Evolutionary conservation across 1,140 invertebrate genomes (phyloP).

Genomic region (Gerris buenoi): DNA sequence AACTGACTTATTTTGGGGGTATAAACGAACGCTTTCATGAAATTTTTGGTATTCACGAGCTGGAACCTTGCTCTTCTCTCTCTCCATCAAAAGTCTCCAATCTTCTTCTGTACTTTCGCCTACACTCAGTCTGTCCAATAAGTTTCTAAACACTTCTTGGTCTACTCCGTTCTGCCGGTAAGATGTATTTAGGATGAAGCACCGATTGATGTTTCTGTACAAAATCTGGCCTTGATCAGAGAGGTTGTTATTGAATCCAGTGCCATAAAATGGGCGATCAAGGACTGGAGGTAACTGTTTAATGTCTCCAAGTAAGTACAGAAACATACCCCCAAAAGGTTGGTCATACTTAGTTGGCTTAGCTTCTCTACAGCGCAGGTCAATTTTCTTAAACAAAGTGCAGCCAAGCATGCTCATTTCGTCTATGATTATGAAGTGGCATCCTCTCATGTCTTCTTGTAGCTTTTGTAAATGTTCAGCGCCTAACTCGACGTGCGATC

Average conservation of each 20-base stretch:
- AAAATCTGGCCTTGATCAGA: neutral
- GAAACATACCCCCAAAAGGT: constrained; percentile 1
- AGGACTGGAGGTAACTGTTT: constrained; percentile 4
- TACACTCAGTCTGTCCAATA: neutral
- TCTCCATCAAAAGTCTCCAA: neutral
- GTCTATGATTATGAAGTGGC: too few species aligned
- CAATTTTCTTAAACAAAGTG: too few species aligned
- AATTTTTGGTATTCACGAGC: neutral
- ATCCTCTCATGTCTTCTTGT: too few species aligned
- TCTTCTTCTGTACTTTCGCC: neutral
- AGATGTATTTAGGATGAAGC: neutral
- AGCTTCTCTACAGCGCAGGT: neutral
- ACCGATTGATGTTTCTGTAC: neutral
- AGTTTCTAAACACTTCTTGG: neutral
- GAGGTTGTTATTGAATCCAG: neutral
- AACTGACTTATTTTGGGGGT: neutral
- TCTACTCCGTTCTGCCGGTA: neutral
- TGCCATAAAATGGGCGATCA: constrained; percentile 1
- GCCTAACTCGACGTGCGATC: too few species aligned
- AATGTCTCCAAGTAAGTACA: neutral
- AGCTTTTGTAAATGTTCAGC: too few species aligned
- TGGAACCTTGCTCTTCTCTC: neutral
- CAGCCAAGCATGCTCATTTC: too few species aligned
- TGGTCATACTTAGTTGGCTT: too few species aligned
- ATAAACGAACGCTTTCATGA: neutral